Evolutionary conservation across 2,113 vertebrate genomes (phyloP).

Genomic region (Brachypodius melanocephalos): DNA sequence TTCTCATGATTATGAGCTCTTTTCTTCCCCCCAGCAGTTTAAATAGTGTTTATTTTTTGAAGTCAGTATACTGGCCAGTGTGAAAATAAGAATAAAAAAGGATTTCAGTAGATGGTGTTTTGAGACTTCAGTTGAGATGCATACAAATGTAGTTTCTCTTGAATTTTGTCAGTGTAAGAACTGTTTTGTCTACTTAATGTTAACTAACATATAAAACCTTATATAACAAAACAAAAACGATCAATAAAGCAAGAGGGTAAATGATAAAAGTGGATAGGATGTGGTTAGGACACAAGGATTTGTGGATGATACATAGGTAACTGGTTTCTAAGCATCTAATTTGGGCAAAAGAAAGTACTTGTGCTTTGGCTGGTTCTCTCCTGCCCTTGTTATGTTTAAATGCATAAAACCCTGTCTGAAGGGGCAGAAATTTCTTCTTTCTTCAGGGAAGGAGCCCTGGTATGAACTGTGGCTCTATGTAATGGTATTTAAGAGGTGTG

Average conservation of each 20-base stretch:
- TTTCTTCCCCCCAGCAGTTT: neutral
- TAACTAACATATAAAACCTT: accelerated
- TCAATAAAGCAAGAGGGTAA: neutral
- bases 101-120: neutral
- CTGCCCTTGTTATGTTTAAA: neutral
- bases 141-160: neutral
- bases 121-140: neutral
- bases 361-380: neutral
- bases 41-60: neutral
- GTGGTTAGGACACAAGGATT: neutral
- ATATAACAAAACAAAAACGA: accelerated
- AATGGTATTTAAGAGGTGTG: neutral
- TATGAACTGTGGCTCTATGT: neutral
- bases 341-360: neutral
- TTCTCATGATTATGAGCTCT: neutral
- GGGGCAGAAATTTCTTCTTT: neutral
- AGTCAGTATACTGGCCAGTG: neutral
- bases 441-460: neutral
- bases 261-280: neutral
- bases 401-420: neutral
- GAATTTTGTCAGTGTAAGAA: neutral
- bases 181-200: neutral
- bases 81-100: neutral
- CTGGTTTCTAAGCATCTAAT: neutral
- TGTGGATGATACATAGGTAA: neutral